Base-by-base conservation (phyloP, 2,113 vertebrate species). In the Solea solea region DNA sequence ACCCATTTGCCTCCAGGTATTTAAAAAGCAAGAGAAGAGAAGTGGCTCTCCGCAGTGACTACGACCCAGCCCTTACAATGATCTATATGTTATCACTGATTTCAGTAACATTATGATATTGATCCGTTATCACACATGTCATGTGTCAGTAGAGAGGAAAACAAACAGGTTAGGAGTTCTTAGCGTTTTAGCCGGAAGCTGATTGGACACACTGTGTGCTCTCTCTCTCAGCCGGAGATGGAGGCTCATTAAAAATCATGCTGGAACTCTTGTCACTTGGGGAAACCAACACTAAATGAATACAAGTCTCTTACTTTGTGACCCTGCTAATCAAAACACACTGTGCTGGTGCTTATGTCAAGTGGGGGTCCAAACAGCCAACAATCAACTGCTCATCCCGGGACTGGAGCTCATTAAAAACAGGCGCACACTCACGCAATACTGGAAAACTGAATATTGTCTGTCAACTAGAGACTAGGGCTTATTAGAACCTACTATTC, bases 301-400 rank as follows among this genome's bases (percentile, higher is more conserved):
- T 76, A 72, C 42, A 74, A 40, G 69, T 42, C 28, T 62, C 11
- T 77, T 72, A 59, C 67, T 63, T 21, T 16, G 55, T 67, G 70
- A 71, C 34, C 12, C 8, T 16, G 66, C 72, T 88, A 88, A 89
- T 89, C 87, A 89, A 82, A 80, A 78, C 56, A 69, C 63, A 74
- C 56, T 61, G 59, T 66, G 72, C 56, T 61, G 61, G 25, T 42
- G n/a, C 39, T 42, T 41, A 25, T 81, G 74, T 83, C 55, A 60
- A 39, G 16, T 6, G 5, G 42, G 9, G 59, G 69, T 69, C 72
- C 72, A 76, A 81, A 83, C 44, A 63, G 68, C 28, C 60, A 16
- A 78, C 3, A 78, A 70, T 67, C 16, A 66, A 52, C 62, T 0
- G 0, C 48, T 68, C 42, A 40, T 76, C 48, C 41, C 41, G 78